Base-by-base conservation (phyloP, 2,113 vertebrate genomes). In the Callaeas wilsoni region DNA sequence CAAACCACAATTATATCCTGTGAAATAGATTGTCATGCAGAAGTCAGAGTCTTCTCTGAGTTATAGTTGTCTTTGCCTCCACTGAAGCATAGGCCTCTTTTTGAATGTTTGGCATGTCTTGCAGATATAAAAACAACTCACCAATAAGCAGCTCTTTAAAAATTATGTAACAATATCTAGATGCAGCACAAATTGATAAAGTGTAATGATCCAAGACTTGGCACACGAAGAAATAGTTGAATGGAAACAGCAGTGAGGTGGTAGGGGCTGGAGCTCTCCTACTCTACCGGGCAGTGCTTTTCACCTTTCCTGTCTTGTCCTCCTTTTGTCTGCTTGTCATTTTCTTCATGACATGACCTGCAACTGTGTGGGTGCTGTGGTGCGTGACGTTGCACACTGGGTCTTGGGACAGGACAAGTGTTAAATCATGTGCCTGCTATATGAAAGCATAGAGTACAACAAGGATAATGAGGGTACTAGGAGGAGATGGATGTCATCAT, bases 401-500 rank as follows among this genome's bases (percentile, higher is more conserved):
- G 12, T 44, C 16, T 62, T 55, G 52, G 47, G 29, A 9, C 19
- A 41, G 25, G 39, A 19, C 13, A 12, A 16, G 6, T 5, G 26
- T 75, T 55, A 63, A 67, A n/a, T 67, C 13, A 13, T 17, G 21
- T 13, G 9, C 33, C 52, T 78, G 30, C 12, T 27, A 7, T 7
- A 20, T 17, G 60, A 39, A 30, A 62, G 3, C 27, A 16, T 4
- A 12, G 37, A 27, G 9, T 32, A 37, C 1, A 1, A 37, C 1
- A 55, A 30, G 56, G 5, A 25, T 53, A 39, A 47, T 44, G 26
- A 44, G 11, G 6, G 9, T 44, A 25, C 21, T 49, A 30, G 41
- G 46, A 39, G 44, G 26, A 33, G n/a, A 64, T 9, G 33, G 22
- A 20, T 56, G 16, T 56, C 27, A 10, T 52, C 1, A 0, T 27